A percentile compares a stretch with the other conserved stretches of the same genome.
Conservation (phyloP, 1,140 invertebrate genomes). For the Caenorhabditis tropicalis region DNA sequence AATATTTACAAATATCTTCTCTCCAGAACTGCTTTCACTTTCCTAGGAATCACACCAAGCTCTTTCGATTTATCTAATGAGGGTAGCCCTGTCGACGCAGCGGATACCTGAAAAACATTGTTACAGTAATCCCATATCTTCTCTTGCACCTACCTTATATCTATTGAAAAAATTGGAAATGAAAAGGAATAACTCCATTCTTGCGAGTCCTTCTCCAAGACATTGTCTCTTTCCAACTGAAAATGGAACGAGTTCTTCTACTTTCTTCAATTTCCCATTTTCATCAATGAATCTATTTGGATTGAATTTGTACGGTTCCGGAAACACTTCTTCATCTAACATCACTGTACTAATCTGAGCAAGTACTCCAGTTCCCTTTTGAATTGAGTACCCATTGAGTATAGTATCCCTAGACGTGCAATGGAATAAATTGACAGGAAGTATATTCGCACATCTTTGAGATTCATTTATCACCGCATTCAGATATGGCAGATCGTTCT, state of each 20-base stretch:
- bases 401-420: slow-evolving; percentile 76
- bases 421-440: slow-evolving; percentile 52
- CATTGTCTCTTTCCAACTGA: slow-evolving; percentile 86
- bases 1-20: neutral
- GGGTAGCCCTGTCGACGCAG: neutral
- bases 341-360: slow-evolving; percentile 85
- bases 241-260: slow-evolving; percentile 83
- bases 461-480: slow-evolving; percentile 56
- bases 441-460: slow-evolving; percentile 55
- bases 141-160: slow-evolving; percentile 73
- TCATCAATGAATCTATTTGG: slow-evolving; percentile 83
- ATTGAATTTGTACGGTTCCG: slow-evolving; percentile 83
- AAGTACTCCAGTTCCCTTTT: slow-evolving; percentile 81
- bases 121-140: neutral
- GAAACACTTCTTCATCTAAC: slow-evolving; percentile 82
- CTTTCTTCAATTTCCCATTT: slow-evolving; percentile 81
- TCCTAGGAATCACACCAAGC: neutral
- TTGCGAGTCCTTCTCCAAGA: slow-evolving; percentile 84
- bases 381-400: slow-evolving; percentile 77
- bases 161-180: slow-evolving; percentile 84
- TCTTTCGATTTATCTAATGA: neutral
- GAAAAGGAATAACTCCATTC: slow-evolving; percentile 90
- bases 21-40: neutral
- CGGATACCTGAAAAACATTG: neutral
- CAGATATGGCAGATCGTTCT: slow-evolving; percentile 49